A percentile compares a stretch with the other conserved stretches of the same genome.
phyloP scores from a whole-genome alignment of 2,113 vertebrate species.

The Illadopsis cleaveri region DNA sequence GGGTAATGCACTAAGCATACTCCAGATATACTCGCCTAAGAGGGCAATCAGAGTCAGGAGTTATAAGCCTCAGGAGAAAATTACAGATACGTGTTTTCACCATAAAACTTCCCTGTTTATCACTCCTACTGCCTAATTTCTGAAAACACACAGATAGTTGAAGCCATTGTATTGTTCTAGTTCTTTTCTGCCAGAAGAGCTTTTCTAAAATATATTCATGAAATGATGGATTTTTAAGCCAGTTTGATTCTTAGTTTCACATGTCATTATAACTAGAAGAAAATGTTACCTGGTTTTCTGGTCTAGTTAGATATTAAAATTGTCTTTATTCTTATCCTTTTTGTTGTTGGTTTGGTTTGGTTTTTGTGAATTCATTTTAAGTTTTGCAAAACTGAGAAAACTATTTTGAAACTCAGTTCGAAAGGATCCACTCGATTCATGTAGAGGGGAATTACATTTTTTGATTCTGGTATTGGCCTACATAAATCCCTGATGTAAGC shows the following conservation, averaged over 20 bases:
- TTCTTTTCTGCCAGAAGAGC: background rate
- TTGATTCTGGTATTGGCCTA: background rate
- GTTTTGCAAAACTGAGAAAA: background rate
- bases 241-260: background rate
- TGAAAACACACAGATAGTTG: background rate
- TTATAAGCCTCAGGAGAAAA: background rate
- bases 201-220: background rate
- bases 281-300: background rate
- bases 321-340: background rate
- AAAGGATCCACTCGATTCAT: background rate
- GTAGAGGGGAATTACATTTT: background rate
- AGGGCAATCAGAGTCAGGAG: background rate
- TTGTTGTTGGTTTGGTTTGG: background rate
- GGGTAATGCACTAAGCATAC: background rate
- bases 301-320: background rate
- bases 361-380: background rate
- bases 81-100: background rate
- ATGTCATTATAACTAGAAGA: background rate
- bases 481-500: background rate
- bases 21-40: background rate
- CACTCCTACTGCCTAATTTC: background rate
- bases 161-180: background rate
- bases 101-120: background rate
- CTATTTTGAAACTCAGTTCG: background rate
- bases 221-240: background rate